phyloP scores from a whole-genome alignment of 2,797 vertebrate species.

The Melanotaenia pygmaea region DNA sequence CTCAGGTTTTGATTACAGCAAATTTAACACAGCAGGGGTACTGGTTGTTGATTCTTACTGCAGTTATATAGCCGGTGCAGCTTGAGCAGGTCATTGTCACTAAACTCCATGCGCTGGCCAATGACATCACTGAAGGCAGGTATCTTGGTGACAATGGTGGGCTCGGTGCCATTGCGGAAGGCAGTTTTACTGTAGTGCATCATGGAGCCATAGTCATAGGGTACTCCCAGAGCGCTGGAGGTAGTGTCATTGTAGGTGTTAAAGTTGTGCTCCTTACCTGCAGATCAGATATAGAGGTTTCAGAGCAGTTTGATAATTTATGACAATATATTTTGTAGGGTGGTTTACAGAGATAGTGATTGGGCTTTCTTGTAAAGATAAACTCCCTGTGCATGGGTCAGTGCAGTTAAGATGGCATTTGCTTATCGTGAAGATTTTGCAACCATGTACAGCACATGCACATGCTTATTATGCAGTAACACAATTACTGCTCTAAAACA shows the following conservation, averaged over 20 bases:
- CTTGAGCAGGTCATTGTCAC: conserved; percentile 90
- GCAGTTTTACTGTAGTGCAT: conserved; percentile 95
- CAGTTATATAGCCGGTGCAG: conserved; percentile 91
- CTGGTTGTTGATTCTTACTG: conserved; percentile 75
- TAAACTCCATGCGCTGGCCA: conserved; percentile 95
- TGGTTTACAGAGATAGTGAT: background rate
- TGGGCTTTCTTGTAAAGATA: conserved; percentile 7
- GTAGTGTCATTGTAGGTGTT: conserved; percentile 85
- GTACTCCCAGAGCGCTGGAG: conserved; percentile 87
- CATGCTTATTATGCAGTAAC: conserved; percentile 33
- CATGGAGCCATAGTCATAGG: conserved; percentile 94
- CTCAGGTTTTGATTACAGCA: background rate
- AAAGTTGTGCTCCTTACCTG: conserved; percentile 90
- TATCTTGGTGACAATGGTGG: conserved; percentile 93
- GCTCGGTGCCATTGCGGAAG: conserved; percentile 84
- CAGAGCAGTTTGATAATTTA: background rate
- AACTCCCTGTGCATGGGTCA: conserved; percentile 7
- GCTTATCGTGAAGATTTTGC: conserved; percentile 33
- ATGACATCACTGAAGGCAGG: conserved; percentile 89
- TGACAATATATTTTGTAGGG: background rate
- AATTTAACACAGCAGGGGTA: background rate
- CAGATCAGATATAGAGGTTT: background rate
- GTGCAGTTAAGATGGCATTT: too few species aligned
- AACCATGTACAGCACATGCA: background rate
- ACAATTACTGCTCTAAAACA: background rate